Conservation (phyloP, 2,888 invertebrate species). For the Gerris lacustris region DNA sequence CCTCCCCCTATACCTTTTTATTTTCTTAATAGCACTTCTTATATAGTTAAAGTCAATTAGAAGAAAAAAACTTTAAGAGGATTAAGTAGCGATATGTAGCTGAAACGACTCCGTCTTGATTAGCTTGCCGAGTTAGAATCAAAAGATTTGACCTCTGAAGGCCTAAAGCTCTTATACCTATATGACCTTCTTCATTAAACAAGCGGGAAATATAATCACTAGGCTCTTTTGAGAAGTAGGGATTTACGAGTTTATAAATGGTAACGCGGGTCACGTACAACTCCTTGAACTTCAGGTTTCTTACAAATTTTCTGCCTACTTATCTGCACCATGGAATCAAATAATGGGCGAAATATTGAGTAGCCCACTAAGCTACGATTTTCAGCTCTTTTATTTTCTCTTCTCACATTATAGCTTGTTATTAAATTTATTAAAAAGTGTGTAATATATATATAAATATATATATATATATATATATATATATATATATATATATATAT, state of each 20-base stretch:
- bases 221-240: too few species aligned
- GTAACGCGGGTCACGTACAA: not conserved
- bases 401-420: too few species aligned
- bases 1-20: not conserved
- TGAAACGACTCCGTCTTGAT: not conserved
- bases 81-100: not conserved
- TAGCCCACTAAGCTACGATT: too few species aligned
- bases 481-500: constrained; percentile 1
- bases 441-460: not conserved
- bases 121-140: not conserved
- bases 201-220: not conserved
- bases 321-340: too few species aligned
- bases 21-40: not conserved
- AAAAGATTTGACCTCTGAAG: not conserved
- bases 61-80: not conserved
- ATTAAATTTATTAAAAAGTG: too few species aligned
- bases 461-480: not conserved
- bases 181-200: constrained; percentile 3
- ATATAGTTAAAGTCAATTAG: not conserved
- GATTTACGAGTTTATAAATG: not conserved
- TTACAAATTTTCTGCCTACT: too few species aligned
- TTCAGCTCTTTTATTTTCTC: too few species aligned
- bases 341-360: too few species aligned
- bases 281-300: not conserved
- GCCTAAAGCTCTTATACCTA: not conserved